Conservation (phyloP, 1,140 invertebrate species). For the Chelonus insularis region DNA sequence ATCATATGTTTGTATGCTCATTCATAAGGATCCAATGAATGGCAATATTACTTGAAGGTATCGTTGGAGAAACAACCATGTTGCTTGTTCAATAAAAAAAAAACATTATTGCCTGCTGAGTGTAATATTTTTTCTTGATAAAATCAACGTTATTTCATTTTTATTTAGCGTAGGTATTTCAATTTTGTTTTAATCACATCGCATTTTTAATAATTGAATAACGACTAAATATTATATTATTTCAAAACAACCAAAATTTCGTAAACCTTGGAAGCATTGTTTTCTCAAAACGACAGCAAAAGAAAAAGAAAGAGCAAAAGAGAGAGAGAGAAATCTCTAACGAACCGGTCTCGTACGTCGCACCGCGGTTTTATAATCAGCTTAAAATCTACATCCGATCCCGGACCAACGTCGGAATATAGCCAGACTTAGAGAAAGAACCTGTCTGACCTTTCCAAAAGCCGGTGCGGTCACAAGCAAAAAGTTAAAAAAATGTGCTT, state of each 20-base stretch:
- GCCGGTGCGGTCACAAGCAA: neutral
- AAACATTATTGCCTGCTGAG: too few species aligned
- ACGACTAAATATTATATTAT: too few species aligned
- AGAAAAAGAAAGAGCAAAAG: too few species aligned
- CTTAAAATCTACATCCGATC: constrained; percentile 48
- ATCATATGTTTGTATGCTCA: constrained; percentile 53
- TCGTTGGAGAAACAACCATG: neutral
- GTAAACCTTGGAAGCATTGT: constrained; percentile 37
- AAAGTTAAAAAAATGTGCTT: neutral
- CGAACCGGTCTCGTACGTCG: constrained; percentile 51
- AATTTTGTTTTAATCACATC: too few species aligned
- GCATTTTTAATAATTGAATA: too few species aligned
- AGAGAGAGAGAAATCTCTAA: constrained; percentile 42
- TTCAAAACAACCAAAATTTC: too few species aligned
- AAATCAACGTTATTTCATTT: too few species aligned
- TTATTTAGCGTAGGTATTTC: too few species aligned
- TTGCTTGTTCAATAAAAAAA: too few species aligned
- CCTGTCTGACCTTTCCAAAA: constrained; percentile 48
- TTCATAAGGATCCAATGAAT: constrained; percentile 55
- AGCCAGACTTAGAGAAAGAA: constrained; percentile 41
- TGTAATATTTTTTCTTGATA: too few species aligned
- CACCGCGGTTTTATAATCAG: constrained; percentile 45
- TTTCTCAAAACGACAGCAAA: constrained; percentile 36
- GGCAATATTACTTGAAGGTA: constrained; percentile 35
- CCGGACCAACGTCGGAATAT: constrained; percentile 14